A percentile compares a stretch with the other conserved stretches of the same genome.
Evolutionary conservation across 2,888 invertebrate genomes (phyloP).

Genomic region (Apotomis betuletana): DNA sequence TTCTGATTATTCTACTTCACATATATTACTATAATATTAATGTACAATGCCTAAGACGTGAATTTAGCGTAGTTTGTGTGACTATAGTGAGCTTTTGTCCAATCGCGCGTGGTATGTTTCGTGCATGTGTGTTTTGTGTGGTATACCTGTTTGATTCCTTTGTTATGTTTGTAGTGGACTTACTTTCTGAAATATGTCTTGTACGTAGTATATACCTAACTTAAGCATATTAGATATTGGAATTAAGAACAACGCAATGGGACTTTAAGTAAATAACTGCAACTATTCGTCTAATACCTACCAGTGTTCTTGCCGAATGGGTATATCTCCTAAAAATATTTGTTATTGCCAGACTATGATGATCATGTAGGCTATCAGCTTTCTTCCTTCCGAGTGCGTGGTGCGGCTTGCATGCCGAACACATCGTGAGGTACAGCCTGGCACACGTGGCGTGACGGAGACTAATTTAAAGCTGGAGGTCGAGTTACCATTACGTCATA

Average conservation of each 20-base stretch:
- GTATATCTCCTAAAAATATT: neutral
- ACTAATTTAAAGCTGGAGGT: constrained; percentile 26
- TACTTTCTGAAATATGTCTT: neutral
- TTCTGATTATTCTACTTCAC: neutral
- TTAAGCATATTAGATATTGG: too few relatives aligned
- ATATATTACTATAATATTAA: constrained; percentile 2
- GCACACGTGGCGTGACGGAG: constrained; percentile 22
- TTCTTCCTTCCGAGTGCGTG: constrained; percentile 5
- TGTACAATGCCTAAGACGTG: neutral
- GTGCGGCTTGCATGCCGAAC: constrained; percentile 23
- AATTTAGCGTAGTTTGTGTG: constrained; percentile 16
- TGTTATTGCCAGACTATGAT: neutral
- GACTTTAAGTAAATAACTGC: neutral
- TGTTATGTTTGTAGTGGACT: constrained; percentile 2
- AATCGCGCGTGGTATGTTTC: constrained; percentile 24
- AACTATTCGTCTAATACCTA: neutral
- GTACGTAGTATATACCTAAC: too few relatives aligned
- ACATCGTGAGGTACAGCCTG: constrained; percentile 9
- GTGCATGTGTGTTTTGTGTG: constrained; percentile 31
- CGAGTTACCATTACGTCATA: constrained; percentile 13
- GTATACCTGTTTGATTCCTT: constrained; percentile 9
- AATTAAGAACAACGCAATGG: neutral
- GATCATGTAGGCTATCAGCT: constrained; percentile 2
- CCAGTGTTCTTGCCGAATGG: neutral
- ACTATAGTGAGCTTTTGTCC: constrained; percentile 26